A percentile compares a stretch with the other conserved stretches of the same genome.
These are phyloP conservation scores for Uropetala carovei DNA, from an alignment of 2,888 invertebrate species.

Conservation along the genomic window DNA sequence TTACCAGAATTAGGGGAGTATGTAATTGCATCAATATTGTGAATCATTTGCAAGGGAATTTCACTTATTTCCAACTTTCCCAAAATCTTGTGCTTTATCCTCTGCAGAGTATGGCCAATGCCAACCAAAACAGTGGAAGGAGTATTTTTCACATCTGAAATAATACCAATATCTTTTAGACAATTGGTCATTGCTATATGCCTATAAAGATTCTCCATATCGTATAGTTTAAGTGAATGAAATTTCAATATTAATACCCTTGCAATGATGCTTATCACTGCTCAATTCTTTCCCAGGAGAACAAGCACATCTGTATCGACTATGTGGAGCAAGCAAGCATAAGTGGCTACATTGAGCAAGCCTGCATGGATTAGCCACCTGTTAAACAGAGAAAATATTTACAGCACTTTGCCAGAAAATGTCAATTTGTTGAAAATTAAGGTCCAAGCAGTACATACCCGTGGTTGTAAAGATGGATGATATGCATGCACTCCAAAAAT, in stretches of 20 bases:
- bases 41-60: constrained; percentile 70
- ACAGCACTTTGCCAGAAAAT: not conserved
- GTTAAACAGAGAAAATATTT: constrained; percentile 64
- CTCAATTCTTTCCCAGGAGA: constrained; percentile 83
- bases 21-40: constrained; percentile 81
- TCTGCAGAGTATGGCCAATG: constrained; percentile 78
- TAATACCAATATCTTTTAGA: not conserved
- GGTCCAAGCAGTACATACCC: not conserved
- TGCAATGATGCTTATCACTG: constrained; percentile 79
- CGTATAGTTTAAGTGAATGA: not conserved
- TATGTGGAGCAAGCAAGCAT: constrained; percentile 82
- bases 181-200: not conserved
- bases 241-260: constrained; percentile 73
- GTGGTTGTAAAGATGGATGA: constrained; percentile 82
- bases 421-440: constrained; percentile 27
- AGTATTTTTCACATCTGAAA: constrained; percentile 72
- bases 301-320: constrained; percentile 83
- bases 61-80: constrained; percentile 80
- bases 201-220: no score
- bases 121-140: constrained; percentile 79
- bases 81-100: constrained; percentile 81
- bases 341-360: constrained; percentile 84
- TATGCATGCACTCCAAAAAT: constrained; percentile 85
- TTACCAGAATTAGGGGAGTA: constrained; percentile 80
- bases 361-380: constrained; percentile 80